Evolutionary conservation across 2,797 vertebrate species (phyloP).

Genomic region (Harpagifer antarcticus): DNA sequence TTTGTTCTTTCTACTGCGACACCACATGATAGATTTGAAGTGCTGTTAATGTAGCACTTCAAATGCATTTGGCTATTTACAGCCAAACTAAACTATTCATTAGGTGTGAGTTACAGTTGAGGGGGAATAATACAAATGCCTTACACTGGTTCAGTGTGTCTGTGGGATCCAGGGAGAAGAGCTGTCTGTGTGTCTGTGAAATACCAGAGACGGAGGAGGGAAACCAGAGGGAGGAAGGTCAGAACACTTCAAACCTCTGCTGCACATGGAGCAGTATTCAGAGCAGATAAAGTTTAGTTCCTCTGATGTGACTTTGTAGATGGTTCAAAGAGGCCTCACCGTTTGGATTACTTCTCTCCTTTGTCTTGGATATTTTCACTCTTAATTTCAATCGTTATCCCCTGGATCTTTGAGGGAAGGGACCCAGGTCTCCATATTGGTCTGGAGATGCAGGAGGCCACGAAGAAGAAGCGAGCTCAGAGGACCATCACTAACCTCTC

Average conservation of each 20-base stretch:
- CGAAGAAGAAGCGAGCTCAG: conserved; percentile 39
- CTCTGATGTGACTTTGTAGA: neutral
- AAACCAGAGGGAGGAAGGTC: conserved; percentile 25
- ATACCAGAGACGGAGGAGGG: conserved; percentile 43
- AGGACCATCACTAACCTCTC: conserved; percentile 12
- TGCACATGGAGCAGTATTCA: conserved; percentile 14
- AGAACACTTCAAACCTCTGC: conserved; percentile 6
- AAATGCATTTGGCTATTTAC: too few species aligned
- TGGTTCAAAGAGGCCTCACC: neutral
- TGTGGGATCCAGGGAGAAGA: conserved; percentile 30
- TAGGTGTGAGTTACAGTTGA: conserved; percentile 23
- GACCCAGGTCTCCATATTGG: neutral
- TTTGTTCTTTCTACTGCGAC: neutral
- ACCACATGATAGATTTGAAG: neutral
- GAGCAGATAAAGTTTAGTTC: neutral
- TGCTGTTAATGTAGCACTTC: neutral
- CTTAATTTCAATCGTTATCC: neutral
- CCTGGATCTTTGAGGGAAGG: neutral
- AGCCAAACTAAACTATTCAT: neutral
- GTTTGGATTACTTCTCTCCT: conserved; percentile 4
- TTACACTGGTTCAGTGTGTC: conserved; percentile 14
- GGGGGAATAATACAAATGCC: conserved; percentile 28
- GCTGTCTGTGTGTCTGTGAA: conserved; percentile 14
- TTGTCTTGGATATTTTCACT: neutral
- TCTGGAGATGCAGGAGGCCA: conserved; percentile 61